Conservation (phyloP, 2,113 vertebrate genomes). For the Myotis yumanensis region DNA sequence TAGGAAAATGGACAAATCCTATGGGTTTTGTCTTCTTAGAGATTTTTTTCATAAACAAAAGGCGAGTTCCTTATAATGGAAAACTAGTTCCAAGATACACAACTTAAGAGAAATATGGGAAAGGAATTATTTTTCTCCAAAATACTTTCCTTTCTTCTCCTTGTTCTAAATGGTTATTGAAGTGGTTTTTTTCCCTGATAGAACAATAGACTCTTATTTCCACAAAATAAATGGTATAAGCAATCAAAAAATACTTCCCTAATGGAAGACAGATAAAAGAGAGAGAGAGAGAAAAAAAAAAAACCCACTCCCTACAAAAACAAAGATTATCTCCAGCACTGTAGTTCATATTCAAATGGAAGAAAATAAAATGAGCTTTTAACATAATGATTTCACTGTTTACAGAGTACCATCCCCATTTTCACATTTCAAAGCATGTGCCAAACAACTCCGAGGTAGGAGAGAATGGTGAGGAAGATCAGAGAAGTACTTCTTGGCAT, state of each 20-base stretch:
- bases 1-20: constrained; percentile 79
- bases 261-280: constrained; percentile 50
- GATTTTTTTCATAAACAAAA: constrained; percentile 79
- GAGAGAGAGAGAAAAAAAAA: not conserved
- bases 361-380: constrained; percentile 68
- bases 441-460: constrained; percentile 35
- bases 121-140: constrained; percentile 82
- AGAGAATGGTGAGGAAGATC: constrained; percentile 6
- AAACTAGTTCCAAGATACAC: constrained; percentile 85
- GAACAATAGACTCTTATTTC: constrained; percentile 82
- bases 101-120: constrained; percentile 78
- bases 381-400: constrained; percentile 65
- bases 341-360: constrained; percentile 46
- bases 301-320: constrained; percentile 48
- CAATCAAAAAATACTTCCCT: constrained; percentile 75
- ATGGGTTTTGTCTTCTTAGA: constrained; percentile 76
- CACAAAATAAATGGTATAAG: constrained; percentile 73
- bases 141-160: constrained; percentile 83
- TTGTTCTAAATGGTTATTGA: constrained; percentile 76
- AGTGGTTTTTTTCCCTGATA: constrained; percentile 43
- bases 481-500: constrained; percentile 46
- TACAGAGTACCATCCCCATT: constrained; percentile 6
- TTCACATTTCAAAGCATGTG: constrained; percentile 55
- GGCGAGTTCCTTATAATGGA: constrained; percentile 75
- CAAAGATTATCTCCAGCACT: constrained; percentile 58